Percentiles rank a stretch among this genome's conserved stretches.
Conservation (phyloP, 2,113 vertebrate species). For the Salvelinus fontinalis region DNA sequence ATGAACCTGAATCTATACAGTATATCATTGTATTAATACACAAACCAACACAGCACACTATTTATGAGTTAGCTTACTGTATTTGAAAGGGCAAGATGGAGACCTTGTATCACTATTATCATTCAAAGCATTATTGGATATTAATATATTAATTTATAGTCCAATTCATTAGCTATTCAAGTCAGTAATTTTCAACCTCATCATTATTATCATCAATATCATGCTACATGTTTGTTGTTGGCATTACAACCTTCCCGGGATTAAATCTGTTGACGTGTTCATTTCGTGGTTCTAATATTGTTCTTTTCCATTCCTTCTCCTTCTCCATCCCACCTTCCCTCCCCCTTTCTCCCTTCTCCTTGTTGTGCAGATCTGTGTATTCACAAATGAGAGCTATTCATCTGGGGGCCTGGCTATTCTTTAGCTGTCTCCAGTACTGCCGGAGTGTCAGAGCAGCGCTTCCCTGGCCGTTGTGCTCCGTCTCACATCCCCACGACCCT, state of each 20-base stretch:
- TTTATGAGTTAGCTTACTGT: no score
- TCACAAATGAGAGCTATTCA: slow-evolving; percentile 94
- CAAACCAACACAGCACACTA: no score
- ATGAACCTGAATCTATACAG: not conserved
- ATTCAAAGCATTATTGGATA: no score
- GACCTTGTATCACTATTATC: no score
- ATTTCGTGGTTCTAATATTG: not conserved
- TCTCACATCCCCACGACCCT: not conserved
- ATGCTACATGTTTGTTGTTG: not conserved
- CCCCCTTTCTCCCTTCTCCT: slow-evolving; percentile 14
- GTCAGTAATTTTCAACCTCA: slow-evolving; percentile 5
- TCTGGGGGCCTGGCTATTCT: slow-evolving; percentile 81
- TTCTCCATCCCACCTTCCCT: slow-evolving; percentile 13
- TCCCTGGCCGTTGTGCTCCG: slow-evolving; percentile 87
- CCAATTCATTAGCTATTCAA: no score
- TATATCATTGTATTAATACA: not conserved
- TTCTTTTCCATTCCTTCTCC: not conserved
- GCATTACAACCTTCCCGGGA: no score
- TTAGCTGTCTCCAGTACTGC: slow-evolving; percentile 82
- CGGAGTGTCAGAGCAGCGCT: slow-evolving; percentile 73
- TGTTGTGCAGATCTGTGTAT: slow-evolving; percentile 86
- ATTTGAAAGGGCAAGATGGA: no score
- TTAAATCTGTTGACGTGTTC: not conserved
- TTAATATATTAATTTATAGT: no score
- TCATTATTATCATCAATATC: not conserved